phyloP scores from a whole-genome alignment of 2,797 vertebrate genomes.

The Bucorvus abyssinicus region DNA sequence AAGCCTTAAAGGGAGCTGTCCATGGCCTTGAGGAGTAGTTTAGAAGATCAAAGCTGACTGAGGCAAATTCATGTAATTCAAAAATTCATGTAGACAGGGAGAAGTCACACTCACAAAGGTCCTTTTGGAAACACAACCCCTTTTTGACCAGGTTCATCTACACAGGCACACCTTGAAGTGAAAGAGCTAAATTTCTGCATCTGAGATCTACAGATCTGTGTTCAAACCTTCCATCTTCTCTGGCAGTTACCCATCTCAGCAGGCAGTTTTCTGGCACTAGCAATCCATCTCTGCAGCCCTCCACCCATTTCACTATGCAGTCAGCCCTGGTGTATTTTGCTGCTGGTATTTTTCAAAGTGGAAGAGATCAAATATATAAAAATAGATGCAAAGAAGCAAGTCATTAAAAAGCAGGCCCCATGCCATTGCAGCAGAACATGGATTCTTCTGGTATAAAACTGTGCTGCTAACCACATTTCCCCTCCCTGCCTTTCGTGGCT shows the following conservation, averaged over 20 bases:
- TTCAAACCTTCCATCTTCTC: conserved; percentile 32
- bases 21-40: conserved; percentile 13
- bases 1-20: conserved; percentile 17
- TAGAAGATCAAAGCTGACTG: conserved; percentile 41
- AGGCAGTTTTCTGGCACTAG: conserved; percentile 24
- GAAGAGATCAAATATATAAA: conserved; percentile 31
- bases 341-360: conserved; percentile 25
- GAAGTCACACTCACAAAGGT: conserved; percentile 8
- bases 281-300: conserved; percentile 16
- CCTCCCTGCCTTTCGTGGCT: not conserved
- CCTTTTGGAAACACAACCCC: conserved; percentile 13
- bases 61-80: too few relatives aligned
- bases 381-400: conserved; percentile 32
- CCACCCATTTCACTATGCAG: conserved; percentile 1
- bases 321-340: not conserved
- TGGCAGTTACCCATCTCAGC: conserved; percentile 39
- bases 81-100: conserved; percentile 10
- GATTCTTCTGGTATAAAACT: not conserved
- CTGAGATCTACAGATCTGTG: not conserved
- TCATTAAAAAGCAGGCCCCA: not conserved
- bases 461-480: not conserved
- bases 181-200: conserved; percentile 19
- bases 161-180: not conserved
- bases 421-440: not conserved
- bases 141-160: conserved; percentile 28